Base-by-base conservation (phyloP, 2,888 invertebrate species). In the Daptonema setosum region DNA sequence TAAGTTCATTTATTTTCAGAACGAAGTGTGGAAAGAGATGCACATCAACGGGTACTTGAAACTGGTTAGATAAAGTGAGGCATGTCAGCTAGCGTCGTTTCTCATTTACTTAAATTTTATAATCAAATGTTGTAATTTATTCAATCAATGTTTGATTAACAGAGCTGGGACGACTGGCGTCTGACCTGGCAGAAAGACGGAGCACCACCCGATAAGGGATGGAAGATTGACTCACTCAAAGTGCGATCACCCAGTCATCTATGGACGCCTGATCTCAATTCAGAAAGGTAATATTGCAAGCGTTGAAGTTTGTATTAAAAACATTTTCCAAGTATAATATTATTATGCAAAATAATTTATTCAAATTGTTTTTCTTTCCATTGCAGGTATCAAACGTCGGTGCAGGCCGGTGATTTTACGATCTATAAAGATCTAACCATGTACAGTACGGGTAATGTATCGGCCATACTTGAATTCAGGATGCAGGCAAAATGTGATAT, bases 1-100 rank as follows among this genome's bases (percentile, higher is more conserved):
- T 35, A 11, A 35, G 8, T 35, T 45, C 3, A n/a, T 14, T n/a
- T 14, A 17, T 1, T 54, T 61, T 26, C 57, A 63, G 63, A 66
- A 65, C 54, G 66, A 66, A 54, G 61, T 66, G 47, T 65, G 65
- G 64, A 64, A 63, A 56, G 66, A 66, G 61, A 65, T 66, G 66
- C 65, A 65, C 55, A 63, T 66, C 57, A 64, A 64, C 54, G 66
- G 66, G 43, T 65, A 58, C 56, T 57, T 66, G 54, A 60, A 58
- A 48, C 43, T 66, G 57, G 66, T 66, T 47, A 5, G 47, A 47
- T 47, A 22, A 47, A 22, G 17, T 47, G 17, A 35, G 8, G 17
- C 17, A 17, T 35, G 35, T 17, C 8, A 35, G 17, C 35, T 35
- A 8, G 35, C 8, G 8, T 35, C 8, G 35, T 35, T 35, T 35